Percentiles rank a stretch among this genome's conserved stretches.
Evolutionary conservation across 2,888 invertebrate species (phyloP).

Genomic region (Cephus rjabovi): DNA sequence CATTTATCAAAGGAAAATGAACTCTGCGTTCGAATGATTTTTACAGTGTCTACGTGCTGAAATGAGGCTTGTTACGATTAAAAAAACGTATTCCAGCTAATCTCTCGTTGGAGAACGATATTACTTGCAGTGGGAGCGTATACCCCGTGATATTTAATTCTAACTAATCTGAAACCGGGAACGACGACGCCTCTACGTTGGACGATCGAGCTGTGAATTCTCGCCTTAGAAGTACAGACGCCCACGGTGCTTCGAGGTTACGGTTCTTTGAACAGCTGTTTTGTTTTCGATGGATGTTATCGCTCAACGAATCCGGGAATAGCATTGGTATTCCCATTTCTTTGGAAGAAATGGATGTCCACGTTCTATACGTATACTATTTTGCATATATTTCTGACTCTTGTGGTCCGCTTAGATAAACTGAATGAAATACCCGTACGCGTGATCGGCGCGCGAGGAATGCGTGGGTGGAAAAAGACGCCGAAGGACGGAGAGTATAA

Average conservation of each 20-base stretch:
- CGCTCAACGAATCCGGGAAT: neutral
- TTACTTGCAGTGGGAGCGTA: neutral
- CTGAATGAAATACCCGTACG: conserved; percentile 1
- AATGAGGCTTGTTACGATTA: neutral
- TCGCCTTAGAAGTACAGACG: neutral
- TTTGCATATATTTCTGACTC: neutral
- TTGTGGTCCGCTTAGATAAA: neutral
- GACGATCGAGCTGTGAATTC: neutral
- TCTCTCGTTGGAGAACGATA: neutral
- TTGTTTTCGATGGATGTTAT: neutral
- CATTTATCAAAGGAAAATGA: neutral
- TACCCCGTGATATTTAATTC: neutral
- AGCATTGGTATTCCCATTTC: neutral
- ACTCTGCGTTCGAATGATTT: neutral
- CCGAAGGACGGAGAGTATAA: neutral
- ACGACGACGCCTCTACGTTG: neutral
- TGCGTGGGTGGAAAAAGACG: neutral
- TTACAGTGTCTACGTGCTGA: neutral
- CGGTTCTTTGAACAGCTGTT: neutral
- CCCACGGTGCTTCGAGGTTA: neutral
- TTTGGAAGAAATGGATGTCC: neutral
- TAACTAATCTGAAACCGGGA: too few species aligned
- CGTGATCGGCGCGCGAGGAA: neutral
- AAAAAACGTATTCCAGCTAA: neutral
- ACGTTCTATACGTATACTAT: neutral